Evolutionary conservation across 2,888 invertebrate species (phyloP), one percentile per base, ranked within the genome.

Genomic region (Polyommatus icarus): DNA sequence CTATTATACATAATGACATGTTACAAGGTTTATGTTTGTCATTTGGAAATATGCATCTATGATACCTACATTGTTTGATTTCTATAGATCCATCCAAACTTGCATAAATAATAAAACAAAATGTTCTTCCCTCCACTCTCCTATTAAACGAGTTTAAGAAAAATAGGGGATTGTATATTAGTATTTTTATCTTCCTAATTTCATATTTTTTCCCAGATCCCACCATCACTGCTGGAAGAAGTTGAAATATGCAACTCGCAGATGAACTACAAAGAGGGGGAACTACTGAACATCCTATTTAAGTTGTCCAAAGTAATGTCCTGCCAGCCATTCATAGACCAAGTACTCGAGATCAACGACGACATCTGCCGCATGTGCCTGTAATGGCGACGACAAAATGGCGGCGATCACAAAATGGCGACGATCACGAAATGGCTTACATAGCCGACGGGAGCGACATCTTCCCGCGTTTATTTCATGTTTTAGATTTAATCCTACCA

Each of bases 341-440:
- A 98, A 90, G 94, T 97, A 85, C 92, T 97, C 82, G 95, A 96
- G 83, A 97, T 98, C 86, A 98, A 98, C 91, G 95, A 96, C 81
- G 96, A 96, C 86, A 97, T 98, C 87, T 96, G 96, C 89, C 95
- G 95, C 84, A 95, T 97, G 91, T 96, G 97, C 81, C 96, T 96
- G 88, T 93, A 67, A 91, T 87, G 86, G 81, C 57, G 57, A 78
- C 80, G 77, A 79, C 79, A 82, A 80, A 82, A 82, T 81, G 80
- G 80, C 80, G 73, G 67, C n/a, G 36, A 83, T 46, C 20, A 73
- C 85, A 87, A 87, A 80, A 88, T 86, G 85, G 50, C 50, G 86
- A 81, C n/a, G 40, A 83, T 50, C 20, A 73, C 85, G 86, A 87
- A 80, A 88, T 86, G 85, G 54, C 54, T 86, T 59, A 72, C 80